Percentiles rank a stretch among this genome's conserved stretches.
Evolutionary conservation across 1,140 invertebrate species (phyloP).

Genomic region (Mycetomoellerius zeteki): DNA sequence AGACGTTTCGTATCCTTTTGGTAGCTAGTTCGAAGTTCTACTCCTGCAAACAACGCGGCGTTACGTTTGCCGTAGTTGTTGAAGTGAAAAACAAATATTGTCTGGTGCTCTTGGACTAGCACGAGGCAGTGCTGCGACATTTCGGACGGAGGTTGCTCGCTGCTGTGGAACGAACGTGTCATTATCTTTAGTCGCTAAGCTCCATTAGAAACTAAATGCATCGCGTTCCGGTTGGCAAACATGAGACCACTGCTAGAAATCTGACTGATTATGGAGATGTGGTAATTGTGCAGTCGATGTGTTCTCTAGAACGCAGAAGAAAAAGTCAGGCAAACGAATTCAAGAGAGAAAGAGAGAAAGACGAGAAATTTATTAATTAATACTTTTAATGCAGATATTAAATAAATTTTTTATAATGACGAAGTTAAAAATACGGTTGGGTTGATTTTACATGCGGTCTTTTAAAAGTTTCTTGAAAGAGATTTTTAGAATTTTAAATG

Average conservation of each 20-base stretch:
- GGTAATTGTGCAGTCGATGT: constrained; percentile 49
- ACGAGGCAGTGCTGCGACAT: constrained; percentile 44
- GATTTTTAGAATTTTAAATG: background rate
- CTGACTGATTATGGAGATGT: constrained; percentile 62
- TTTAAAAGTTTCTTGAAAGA: background rate
- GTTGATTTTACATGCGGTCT: background rate
- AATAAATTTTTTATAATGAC: constrained; percentile 1
- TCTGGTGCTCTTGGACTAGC: constrained; percentile 50
- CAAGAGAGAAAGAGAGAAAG: background rate
- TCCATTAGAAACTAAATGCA: constrained; percentile 69
- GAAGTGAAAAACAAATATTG: constrained; percentile 76
- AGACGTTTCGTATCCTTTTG: constrained; percentile 57
- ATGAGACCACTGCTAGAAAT: constrained; percentile 4
- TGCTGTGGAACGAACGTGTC: constrained; percentile 68
- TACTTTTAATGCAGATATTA: background rate
- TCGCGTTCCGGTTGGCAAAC: constrained; percentile 41
- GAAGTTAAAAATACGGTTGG: background rate
- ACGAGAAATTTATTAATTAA: background rate
- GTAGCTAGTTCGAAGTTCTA: constrained; percentile 58
- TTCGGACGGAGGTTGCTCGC: constrained; percentile 34
- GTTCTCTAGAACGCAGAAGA: background rate
- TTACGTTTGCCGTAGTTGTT: constrained; percentile 66
- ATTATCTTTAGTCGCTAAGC: constrained; percentile 68
- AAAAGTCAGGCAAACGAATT: too few species aligned
- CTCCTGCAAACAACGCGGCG: constrained; percentile 59